Base-by-base conservation (phyloP, 2,797 vertebrate species). In the Fundulus diaphanus region DNA sequence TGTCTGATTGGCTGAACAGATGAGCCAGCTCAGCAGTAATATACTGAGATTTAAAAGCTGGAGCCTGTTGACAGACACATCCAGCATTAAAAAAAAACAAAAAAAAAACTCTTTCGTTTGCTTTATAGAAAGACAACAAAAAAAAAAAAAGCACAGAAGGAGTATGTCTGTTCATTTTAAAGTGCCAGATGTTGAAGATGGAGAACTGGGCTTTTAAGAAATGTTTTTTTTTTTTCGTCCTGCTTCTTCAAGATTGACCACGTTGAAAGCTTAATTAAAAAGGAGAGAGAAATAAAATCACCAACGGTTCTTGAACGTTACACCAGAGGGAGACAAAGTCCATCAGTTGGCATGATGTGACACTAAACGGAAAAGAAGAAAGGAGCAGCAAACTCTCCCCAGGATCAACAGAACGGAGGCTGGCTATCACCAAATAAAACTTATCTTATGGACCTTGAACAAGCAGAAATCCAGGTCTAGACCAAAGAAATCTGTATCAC, bases 1-100 rank as follows among this genome's bases (percentile, higher is more conserved):
- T 97, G 90, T 97, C 97, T 0, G 96, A 96, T 79, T 98, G 97
- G 74, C 95, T 95, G 92, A 99, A 98, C 89, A 97, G 94, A 75
- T 79, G 94, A 49, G 65, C 93, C 77, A 98, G 92, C 78, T 98
- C 96, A 3, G 96, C 93, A 0, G 96, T 96, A 74, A 97, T 96
- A 73, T 94, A 96, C 68, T 93, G 94, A 74, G 97, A 94, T 83
- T 91, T 96, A 80, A 96, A 95, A 40, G 11, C 71, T 52, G 85
- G 56, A 18, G 80, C 89, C 96, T 98, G 91, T 73, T 79, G 79
- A 54, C 77, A 80, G 68, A 87, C 8, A 63, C 5, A 68, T 6
- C 12, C 24, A 54, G 1, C 22, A 68, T 16, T 16, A 52, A 73
- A 42, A 74, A 44, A 16, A 11, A 8, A 22, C n/a, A n/a, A n/a